Base-by-base conservation (phyloP, 2,797 vertebrate genomes). In the Ctenopoma kingsleyae region DNA sequence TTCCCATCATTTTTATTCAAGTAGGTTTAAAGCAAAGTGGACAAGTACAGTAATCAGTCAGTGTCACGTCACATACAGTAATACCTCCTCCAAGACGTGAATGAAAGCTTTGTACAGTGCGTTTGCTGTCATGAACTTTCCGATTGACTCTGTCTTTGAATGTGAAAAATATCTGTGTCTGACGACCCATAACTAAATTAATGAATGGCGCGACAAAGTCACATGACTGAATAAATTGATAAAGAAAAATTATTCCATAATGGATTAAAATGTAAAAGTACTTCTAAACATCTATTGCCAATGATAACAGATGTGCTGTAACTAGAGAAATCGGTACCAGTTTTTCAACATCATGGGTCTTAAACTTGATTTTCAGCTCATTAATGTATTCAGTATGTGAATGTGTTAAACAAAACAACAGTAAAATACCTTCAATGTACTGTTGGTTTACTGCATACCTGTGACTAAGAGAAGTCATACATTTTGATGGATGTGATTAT, bases 361-460 rank as follows among this genome's bases (percentile, higher is more conserved):
- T 81, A 69, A 77, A 64, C 40, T 72, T 76, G 47, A 76, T 79
- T 80, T 65, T 58, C 40, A 59, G 71, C 57, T 71, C 66, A 75
- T 84, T 74, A 59, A 72, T 88, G 61, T 83, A 67, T 49, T 17
- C 16, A 43, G 16, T 17, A 58, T 67, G 82, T 89, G 83, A 83
- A 83, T 87, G 76, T 89, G 61, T 61, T 78, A 38, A 65, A 63
- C 70, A 69, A 9, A 32, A 32, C 43, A 32, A 32, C 43, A 70
- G 67, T 70, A 38, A 67, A 80, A 64, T 67, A 43, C 72, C 74
- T 79, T 76, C 64, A 59, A 40, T 55, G 38, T 66, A 52, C 69
- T 58, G 70, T 76, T 44, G 62, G 74, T 58, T 75, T 53, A 74
- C 62, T 75, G 36, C 60, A 71, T 64, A 76, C 58, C 67, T 53